Percentiles rank a stretch among this genome's conserved stretches.
These are phyloP conservation scores for Neocrepidodera transversa DNA, from an alignment of 2,888 invertebrate species.

Conservation along the genomic window DNA sequence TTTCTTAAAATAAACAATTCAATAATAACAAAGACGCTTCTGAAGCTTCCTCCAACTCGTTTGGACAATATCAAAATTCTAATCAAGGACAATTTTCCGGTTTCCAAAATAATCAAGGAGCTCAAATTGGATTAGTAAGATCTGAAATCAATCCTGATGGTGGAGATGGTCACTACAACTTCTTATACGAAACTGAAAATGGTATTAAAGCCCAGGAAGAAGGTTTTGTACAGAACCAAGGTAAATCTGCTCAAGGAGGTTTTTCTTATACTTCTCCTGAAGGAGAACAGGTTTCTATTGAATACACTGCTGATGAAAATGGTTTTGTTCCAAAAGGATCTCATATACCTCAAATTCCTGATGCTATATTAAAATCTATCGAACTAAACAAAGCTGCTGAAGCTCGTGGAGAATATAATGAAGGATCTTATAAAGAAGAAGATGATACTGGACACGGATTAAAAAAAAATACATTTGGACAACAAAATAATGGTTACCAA, in stretches of 20 bases:
- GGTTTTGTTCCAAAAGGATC: conserved; percentile 66
- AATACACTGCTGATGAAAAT: conserved; percentile 65
- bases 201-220: conserved; percentile 46
- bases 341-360: conserved; percentile 67
- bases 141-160: conserved; percentile 40
- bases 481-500: no score
- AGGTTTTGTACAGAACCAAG: conserved; percentile 34
- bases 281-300: conserved; percentile 44
- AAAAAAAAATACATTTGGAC: neutral
- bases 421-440: conserved; percentile 34
- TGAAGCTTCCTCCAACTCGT: no score
- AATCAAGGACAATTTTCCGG: neutral
- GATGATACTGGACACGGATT: conserved; percentile 17
- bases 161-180: conserved; percentile 45
- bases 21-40: conserved; percentile 5
- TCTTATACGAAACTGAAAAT: conserved; percentile 45
- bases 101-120: neutral
- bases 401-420: conserved; percentile 42
- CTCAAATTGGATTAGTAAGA: conserved; percentile 29
- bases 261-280: conserved; percentile 51
- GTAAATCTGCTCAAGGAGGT: conserved; percentile 38
- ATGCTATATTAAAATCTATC: conserved; percentile 61
- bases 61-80: no score
- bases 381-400: conserved; percentile 43
- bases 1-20: neutral